Percentiles rank a stretch among this genome's conserved stretches.
Conservation (phyloP, 2,888 invertebrate genomes). For the Andrena marginata region DNA sequence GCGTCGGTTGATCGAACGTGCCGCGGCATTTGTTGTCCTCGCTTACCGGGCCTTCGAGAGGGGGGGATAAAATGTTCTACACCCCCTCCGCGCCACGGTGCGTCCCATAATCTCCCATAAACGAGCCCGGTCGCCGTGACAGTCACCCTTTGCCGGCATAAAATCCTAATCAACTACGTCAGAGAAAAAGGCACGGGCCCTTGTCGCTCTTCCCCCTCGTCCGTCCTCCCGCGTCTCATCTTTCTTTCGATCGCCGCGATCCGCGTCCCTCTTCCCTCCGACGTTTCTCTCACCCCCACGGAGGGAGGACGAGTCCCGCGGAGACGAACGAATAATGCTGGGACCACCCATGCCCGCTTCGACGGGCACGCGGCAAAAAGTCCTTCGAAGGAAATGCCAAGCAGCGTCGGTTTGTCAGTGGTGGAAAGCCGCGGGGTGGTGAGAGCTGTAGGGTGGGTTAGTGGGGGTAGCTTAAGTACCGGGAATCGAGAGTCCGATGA, state of each 20-base stretch:
- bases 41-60: slow-evolving; percentile 58
- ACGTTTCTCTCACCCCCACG: slow-evolving; percentile 22
- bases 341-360: slow-evolving; percentile 70
- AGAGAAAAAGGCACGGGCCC: slow-evolving; percentile 28
- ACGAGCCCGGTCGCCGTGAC: slow-evolving; percentile 65
- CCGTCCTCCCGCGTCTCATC: slow-evolving; percentile 6
- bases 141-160: slow-evolving; percentile 65
- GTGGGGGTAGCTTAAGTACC: not conserved
- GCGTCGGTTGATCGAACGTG: slow-evolving; percentile 81
- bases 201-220: slow-evolving; percentile 23
- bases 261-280: not conserved
- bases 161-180: slow-evolving; percentile 67
- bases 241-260: slow-evolving; percentile 5
- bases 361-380: slow-evolving; percentile 62
- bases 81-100: slow-evolving; percentile 66
- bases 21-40: slow-evolving; percentile 80
- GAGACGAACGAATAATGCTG: slow-evolving; percentile 57
- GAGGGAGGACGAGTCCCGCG: slow-evolving; percentile 56
- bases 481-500: not conserved
- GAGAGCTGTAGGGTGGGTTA: not conserved
- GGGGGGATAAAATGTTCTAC: slow-evolving; percentile 78
- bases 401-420: slow-evolving; percentile 59
- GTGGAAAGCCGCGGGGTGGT: slow-evolving; percentile 62
- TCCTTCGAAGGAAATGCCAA: slow-evolving; percentile 61
- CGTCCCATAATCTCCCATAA: slow-evolving; percentile 75